Evolutionary conservation across 2,113 vertebrate species (phyloP), one percentile per base, ranked within the genome.

Genomic region (Aspiorhynchus laticeps): DNA sequence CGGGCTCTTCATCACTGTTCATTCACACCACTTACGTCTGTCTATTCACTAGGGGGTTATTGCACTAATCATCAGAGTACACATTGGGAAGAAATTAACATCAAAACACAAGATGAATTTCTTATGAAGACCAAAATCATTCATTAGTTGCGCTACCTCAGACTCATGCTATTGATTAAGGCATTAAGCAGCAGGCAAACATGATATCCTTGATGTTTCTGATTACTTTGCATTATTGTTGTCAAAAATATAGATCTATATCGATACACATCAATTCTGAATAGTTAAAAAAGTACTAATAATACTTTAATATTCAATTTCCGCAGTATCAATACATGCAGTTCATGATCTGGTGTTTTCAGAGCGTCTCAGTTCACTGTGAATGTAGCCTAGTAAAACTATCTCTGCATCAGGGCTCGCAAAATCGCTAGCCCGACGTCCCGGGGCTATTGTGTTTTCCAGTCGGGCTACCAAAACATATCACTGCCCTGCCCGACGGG

Each of bases 11-110:
- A 9, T 28, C 36, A 19, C 24, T 46, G n/a, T 81, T 46, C 36
- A 46, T 81, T 65, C 59, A 65, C 59, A 81, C 36, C 61, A 48
- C 15, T 46, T 46, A 73, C 38, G 19, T 79, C 10, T 78, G 76
- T 83, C 63, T 51, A 5, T 51, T 48, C 80, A 83, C 41, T 15
- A 17, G 43, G 19, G 59, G 15, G n/a, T 36, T 48, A 41, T 48
- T 33, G 63, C 31, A 5, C 28, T 33, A 12, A 81, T 81, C 79
- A 65, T 19, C 56, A 63, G 51, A n/a, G 79, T 43, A 36, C 43
- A 46, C 21, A 81, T 8, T 65, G n/a, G 63, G 63, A 69, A 51
- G 28, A 28, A 3, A 83, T 51, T 51, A 33, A 83, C 63, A 69
- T 82, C 15, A 51, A 67, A 31, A 51, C 5, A 28, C 9, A 19